phyloP scores from a whole-genome alignment of 1,140 invertebrate species.

The Eriocheir sinensis region DNA sequence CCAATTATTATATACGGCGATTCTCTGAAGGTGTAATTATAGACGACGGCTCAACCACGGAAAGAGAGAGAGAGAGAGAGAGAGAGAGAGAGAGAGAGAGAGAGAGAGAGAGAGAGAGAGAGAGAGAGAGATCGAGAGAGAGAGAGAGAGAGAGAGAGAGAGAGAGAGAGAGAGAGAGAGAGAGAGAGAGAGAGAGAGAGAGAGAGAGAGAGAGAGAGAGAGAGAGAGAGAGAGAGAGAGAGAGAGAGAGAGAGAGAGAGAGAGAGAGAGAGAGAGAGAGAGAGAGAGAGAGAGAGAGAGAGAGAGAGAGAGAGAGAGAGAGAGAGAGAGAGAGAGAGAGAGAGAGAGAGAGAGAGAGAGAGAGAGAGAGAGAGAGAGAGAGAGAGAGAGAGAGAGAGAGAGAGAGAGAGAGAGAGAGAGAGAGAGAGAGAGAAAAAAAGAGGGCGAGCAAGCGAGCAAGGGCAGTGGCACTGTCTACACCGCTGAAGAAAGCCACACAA shows the following conservation, averaged over 20 bases:
- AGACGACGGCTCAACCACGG: too few species aligned
- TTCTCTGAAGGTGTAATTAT: too few species aligned
- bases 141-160: constrained; percentile 3
- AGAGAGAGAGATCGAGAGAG: background rate
- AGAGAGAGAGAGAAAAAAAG: too few species aligned
- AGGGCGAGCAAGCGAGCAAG: too few species aligned
- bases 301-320: background rate
- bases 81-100: constrained; percentile 43
- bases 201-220: background rate
- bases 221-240: constrained; percentile 39
- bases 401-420: too few species aligned
- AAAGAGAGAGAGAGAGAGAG: background rate
- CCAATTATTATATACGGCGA: too few species aligned
- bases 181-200: constrained; percentile 36
- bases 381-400: constrained; percentile 17
- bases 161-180: constrained; percentile 46
- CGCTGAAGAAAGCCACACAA: too few species aligned
- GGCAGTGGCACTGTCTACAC: too few species aligned
- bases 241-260: too few species aligned
- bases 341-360: background rate
- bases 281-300: background rate
- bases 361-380: constrained; percentile 30
- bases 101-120: constrained; percentile 45
- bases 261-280: background rate
- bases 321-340: background rate